These are phyloP conservation scores for Epizoanthus rinbou DNA, from an alignment of 92 coral and sea anemone species.

Conservation along the genomic window DNA sequence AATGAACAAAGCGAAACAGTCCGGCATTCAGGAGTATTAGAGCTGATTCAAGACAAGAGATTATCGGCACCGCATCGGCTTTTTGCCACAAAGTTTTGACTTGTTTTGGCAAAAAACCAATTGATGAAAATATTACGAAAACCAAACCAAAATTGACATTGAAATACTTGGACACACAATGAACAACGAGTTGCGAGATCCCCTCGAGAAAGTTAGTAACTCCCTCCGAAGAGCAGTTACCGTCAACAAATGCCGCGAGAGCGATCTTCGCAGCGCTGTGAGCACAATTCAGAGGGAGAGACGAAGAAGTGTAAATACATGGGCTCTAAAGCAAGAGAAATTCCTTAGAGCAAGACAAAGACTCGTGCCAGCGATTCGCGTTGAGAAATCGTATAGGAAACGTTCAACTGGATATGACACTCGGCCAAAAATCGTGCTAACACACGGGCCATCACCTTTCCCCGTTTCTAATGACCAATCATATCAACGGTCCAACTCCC, in stretches of 20 bases:
- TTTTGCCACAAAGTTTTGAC: not conserved
- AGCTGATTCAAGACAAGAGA: slow-evolving; percentile 11
- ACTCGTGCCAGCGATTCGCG: slow-evolving; percentile 62
- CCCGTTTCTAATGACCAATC: not conserved
- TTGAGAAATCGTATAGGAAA: not conserved
- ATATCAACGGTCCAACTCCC: not conserved
- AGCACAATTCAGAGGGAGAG: slow-evolving; percentile 82
- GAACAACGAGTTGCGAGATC: slow-evolving; percentile 84
- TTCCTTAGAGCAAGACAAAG: slow-evolving; percentile 78
- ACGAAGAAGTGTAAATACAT: slow-evolving; percentile 70
- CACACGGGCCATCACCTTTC: slow-evolving; percentile 17
- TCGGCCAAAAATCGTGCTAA: not conserved
- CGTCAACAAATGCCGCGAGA: slow-evolving; percentile 81
- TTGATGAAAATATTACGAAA: not conserved
- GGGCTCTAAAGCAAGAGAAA: slow-evolving; percentile 84
- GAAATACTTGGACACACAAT: slow-evolving; percentile 11
- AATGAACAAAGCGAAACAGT: slow-evolving; percentile 1
- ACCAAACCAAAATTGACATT: not conserved
- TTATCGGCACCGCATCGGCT: not conserved
- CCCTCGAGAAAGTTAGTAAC: slow-evolving; percentile 81
- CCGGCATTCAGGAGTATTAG: not conserved
- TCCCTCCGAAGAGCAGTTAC: slow-evolving; percentile 89
- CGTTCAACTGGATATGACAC: not conserved
- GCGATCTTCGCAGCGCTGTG: slow-evolving; percentile 75
- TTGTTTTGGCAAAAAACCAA: not conserved